Percentiles rank a stretch among this genome's conserved stretches.
Evolutionary conservation across 2,888 invertebrate genomes (phyloP).

Genomic region (Trichogramma evanescens): DNA sequence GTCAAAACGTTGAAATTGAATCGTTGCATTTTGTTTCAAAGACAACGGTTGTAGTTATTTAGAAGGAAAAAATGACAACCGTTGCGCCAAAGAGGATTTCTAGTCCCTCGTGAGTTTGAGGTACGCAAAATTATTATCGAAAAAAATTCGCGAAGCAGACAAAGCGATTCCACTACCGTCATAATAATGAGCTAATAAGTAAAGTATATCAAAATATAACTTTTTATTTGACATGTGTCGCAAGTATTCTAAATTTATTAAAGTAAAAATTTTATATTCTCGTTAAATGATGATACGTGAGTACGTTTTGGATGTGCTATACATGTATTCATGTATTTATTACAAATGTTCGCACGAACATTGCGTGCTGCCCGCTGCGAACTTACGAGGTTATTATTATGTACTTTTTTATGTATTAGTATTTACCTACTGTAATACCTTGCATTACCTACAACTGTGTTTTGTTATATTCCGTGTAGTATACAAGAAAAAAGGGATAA

Average conservation of each 20-base stretch:
- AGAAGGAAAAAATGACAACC: slow-evolving; percentile 23
- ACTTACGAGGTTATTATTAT: background rate
- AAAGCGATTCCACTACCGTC: no score
- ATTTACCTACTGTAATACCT: slow-evolving; percentile 26
- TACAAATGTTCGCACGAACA: slow-evolving; percentile 8
- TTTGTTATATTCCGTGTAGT: slow-evolving; percentile 35
- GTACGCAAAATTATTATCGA: background rate
- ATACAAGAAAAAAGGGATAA: slow-evolving; percentile 33
- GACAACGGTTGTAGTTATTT: slow-evolving; percentile 15
- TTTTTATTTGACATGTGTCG: no score
- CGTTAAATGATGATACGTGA: no score
- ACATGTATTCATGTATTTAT: slow-evolving; percentile 4
- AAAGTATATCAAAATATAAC: no score
- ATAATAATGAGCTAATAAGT: background rate
- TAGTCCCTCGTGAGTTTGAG: slow-evolving; percentile 34
- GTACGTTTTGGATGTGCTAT: no score
- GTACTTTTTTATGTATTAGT: slow-evolving; percentile 26
- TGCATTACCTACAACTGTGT: no score
- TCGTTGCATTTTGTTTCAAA: slow-evolving; percentile 11
- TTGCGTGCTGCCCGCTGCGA: slow-evolving; percentile 3
- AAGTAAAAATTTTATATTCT: no score
- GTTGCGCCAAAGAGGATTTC: slow-evolving; percentile 45
- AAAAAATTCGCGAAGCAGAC: background rate
- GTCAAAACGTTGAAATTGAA: background rate
- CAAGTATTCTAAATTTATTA: no score